A percentile compares a stretch with the other conserved stretches of the same genome.
Conservation (phyloP, 2,888 invertebrate genomes). For the Drosophila demipolita region DNA sequence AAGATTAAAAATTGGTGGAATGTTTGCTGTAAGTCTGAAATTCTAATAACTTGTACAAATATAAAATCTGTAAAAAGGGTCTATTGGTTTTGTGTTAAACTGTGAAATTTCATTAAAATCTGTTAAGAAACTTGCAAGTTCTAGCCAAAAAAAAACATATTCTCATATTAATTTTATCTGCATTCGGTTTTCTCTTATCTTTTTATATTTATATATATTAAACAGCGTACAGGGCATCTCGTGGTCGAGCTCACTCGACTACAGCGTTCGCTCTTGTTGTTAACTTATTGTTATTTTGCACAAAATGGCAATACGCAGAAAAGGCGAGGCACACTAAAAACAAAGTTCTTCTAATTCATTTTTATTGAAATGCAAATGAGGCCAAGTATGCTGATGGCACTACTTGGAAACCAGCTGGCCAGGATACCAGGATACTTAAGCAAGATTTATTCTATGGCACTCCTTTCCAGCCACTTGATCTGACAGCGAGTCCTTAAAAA, state of each 20-base stretch:
- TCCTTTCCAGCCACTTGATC: conserved; percentile 16
- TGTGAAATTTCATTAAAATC: not conserved
- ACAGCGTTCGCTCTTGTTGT: not conserved
- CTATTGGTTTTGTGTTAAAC: not conserved
- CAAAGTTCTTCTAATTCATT: conserved; percentile 38
- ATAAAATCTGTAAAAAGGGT: not conserved
- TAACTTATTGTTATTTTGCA: conserved; percentile 21
- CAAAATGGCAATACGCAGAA: not conserved
- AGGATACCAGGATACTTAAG: conserved; percentile 15
- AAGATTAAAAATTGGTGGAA: not conserved
- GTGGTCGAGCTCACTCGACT: not conserved
- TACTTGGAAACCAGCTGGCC: not conserved
- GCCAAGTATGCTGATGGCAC: conserved; percentile 11
- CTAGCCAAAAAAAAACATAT: not conserved
- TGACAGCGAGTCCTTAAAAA: not conserved
- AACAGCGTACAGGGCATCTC: too few relatives aligned
- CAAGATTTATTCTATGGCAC: conserved; percentile 1
- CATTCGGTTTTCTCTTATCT: not conserved
- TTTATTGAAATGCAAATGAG: conserved; percentile 60
- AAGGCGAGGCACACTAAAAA: conserved; percentile 6
- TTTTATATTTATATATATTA: not conserved
- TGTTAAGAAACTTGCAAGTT: not conserved
- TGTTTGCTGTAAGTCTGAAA: not conserved
- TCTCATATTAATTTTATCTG: not conserved
- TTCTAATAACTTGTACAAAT: not conserved